Percentiles rank a stretch among this genome's conserved stretches.
These are phyloP conservation scores for Gallinago solitaria DNA, from an alignment of 2,797 vertebrate genomes.

Conservation along the genomic window DNA sequence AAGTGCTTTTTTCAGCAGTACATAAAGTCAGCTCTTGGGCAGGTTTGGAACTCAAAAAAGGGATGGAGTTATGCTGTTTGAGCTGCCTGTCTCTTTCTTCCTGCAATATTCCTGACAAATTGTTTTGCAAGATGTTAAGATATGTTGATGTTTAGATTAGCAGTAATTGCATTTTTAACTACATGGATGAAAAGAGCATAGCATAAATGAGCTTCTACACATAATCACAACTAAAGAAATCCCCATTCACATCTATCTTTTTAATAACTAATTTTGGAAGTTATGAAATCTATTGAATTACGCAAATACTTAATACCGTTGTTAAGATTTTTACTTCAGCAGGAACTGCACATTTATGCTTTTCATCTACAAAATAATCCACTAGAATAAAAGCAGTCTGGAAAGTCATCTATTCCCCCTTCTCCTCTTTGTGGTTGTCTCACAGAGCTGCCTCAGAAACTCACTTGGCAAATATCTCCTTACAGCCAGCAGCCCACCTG, in stretches of 20 bases:
- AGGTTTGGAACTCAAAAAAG: background rate
- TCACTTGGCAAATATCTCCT: background rate
- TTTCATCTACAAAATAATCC: background rate
- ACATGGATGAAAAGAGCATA: background rate
- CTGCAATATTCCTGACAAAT: background rate
- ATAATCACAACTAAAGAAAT: background rate
- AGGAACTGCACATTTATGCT: background rate
- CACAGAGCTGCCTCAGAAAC: background rate
- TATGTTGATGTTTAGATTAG: background rate
- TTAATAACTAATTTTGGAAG: background rate
- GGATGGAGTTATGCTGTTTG: background rate
- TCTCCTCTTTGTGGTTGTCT: background rate
- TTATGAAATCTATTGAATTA: background rate
- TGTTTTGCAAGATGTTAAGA: background rate
- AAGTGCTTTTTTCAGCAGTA: background rate
- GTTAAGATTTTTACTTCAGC: background rate
- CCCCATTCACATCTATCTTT: background rate
- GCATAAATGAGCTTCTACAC: background rate
- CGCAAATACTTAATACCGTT: background rate
- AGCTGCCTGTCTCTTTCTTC: background rate
- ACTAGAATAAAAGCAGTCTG: background rate
- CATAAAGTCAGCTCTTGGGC: background rate
- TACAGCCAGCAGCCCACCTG: background rate
- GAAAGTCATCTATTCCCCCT: accelerated
- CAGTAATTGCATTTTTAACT: background rate